Base-by-base conservation (phyloP, 2,888 invertebrate species). In the Galerucella pusilla region DNA sequence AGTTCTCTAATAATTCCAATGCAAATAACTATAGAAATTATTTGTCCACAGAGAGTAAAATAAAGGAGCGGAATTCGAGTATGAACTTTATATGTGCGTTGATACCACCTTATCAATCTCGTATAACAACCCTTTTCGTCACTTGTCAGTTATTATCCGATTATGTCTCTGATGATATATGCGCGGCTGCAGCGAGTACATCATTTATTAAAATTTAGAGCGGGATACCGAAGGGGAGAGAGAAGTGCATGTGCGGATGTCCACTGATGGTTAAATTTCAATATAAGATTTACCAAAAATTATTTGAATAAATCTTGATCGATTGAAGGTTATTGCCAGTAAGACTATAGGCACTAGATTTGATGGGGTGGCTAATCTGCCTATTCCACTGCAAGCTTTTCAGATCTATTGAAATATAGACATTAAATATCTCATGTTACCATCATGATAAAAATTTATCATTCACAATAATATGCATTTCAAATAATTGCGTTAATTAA, bases 71-170 rank as follows among this genome's bases (percentile, higher is more conserved):
- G 35, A 25, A 61, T 16, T 20, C 63, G n/a, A 49, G 45, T 65
- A 42, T 59, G 42, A 57, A 71, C 25, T 64, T 65, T 71, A 45
- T 35, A 35, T 68, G 59, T 69, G 70, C 75, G 75, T 78, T 75
- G 70, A 80, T 80, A 76, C 75, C 75, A 74, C 77, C 79, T 80
- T 81, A 81, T 81, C 80, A 81, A 80, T 81, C 80, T 78, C 76
- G 76, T 28, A 74, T 71, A 74, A 76, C 78, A 75, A 76, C 77
- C 80, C 80, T 80, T 81, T 82, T 82, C 80, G 81, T 82, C 80
- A 80, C 80, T 81, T 80, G 81, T 80, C 81, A 80, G 78, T 80
- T 81, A 80, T 80, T 82, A 80, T 82, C 79, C 79, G 81, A 82
- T 82, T 77, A 79, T 76, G 52, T 66, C 67, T 28, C 25, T 12